phyloP scores from a whole-genome alignment of 2,888 invertebrate genomes.

The Nycteola revayana region DNA sequence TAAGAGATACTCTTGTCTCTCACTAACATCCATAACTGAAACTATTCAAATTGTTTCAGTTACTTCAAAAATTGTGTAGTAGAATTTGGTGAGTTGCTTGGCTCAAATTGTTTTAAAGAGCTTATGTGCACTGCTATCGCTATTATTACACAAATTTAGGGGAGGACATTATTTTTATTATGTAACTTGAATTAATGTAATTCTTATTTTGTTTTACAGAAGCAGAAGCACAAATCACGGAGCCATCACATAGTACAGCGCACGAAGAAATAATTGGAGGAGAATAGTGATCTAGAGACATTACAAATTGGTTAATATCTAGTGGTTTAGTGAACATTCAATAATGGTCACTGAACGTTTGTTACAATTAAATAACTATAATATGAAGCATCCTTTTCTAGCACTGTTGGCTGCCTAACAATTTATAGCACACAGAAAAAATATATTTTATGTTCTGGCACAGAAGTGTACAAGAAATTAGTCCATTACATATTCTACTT shows the following conservation, averaged over 20 bases:
- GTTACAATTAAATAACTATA: constrained; percentile 40
- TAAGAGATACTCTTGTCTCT: too few species aligned
- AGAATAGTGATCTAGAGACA: constrained; percentile 27
- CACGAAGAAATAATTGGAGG: constrained; percentile 45
- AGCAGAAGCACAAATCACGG: constrained; percentile 59
- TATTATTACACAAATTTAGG: neutral
- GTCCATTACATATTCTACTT: too few species aligned
- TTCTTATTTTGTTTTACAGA: constrained; percentile 48
- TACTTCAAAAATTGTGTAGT: constrained; percentile 72
- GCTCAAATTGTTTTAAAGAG: constrained; percentile 25
- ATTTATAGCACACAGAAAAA: too few species aligned
- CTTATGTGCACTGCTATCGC: constrained; percentile 40
- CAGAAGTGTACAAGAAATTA: too few species aligned
- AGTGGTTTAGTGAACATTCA: too few species aligned
- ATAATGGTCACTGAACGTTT: constrained; percentile 27
- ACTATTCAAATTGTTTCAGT: constrained; percentile 75
- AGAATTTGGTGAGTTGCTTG: constrained; percentile 57
- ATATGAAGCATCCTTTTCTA: constrained; percentile 15
- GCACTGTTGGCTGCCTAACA: too few species aligned
- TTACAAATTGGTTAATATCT: constrained; percentile 25
- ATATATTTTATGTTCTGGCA: too few species aligned
- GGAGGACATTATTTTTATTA: too few species aligned
- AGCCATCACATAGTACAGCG: constrained; percentile 69
- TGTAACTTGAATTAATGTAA: too few species aligned
- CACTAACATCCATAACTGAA: constrained; percentile 18